These are phyloP conservation scores for Plecturocebus donacophilus DNA, from an alignment of 2,113 vertebrate genomes.

Conservation along the genomic window DNA sequence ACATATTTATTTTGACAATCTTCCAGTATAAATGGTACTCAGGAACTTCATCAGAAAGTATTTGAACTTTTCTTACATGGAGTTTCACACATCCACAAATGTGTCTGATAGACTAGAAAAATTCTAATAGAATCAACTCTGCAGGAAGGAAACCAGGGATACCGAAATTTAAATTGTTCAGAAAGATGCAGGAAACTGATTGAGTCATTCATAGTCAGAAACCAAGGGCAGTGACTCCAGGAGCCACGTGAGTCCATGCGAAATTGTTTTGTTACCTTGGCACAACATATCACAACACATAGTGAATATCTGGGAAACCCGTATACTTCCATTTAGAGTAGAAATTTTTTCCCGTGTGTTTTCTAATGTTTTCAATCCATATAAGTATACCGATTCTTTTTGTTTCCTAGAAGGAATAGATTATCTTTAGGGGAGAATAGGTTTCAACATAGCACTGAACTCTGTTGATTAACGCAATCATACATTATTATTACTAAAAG, in stretches of 20 bases:
- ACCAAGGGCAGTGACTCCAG: not conserved
- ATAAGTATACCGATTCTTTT: not conserved
- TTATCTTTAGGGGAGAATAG: not conserved
- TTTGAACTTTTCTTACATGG: not conserved
- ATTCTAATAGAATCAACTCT: not conserved
- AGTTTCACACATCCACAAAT: not conserved
- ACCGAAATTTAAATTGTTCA: not conserved
- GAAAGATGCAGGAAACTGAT: not conserved
- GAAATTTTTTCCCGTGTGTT: not conserved
- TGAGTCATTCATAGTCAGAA: not conserved
- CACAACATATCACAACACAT: not conserved
- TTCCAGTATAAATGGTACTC: not conserved
- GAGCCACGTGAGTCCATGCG: not conserved
- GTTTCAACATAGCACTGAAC: not conserved
- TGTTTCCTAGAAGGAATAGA: not conserved
- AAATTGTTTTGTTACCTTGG: not conserved
- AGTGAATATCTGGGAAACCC: not conserved
- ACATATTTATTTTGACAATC: not conserved
- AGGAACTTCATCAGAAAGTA: not conserved
- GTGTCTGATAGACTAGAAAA: not conserved
- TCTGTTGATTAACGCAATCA: not conserved
- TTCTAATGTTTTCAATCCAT: not conserved
- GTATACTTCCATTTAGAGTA: not conserved
- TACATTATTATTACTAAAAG: not conserved
- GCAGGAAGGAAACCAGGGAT: not conserved